Base-by-base conservation (phyloP, 2,797 vertebrate species). In the Rhodeus uyekii region DNA sequence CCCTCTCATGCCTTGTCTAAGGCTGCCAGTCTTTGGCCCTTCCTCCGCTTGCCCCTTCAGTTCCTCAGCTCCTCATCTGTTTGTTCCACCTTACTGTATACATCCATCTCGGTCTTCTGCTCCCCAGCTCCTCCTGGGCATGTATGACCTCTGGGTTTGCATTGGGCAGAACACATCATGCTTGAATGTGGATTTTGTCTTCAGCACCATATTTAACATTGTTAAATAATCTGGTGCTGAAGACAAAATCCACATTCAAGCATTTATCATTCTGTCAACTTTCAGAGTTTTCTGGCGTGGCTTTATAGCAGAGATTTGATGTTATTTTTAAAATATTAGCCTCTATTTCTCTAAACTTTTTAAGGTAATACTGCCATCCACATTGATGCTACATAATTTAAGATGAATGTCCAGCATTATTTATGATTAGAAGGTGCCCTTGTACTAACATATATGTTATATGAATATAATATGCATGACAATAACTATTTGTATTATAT, bases 221-320 rank as follows among this genome's bases (percentile, higher is more conserved):
- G 12, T 55, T 68, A 79, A 64, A 24, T 78, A 50, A 50, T 67
- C 61, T 78, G 36, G 9, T 38, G n/a, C 76, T 55, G 32, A 78
- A 55, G 18, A 14, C 42, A 68, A 64, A 67, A 38, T 65, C 76
- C 22, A 65, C 61, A 65, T 50, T 64, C 6, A 78, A 78, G 50
- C 48, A 78, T 78, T 27, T 29, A 34, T 39, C 34, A 53, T 32
- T 77, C 60, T 38, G 44, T 32, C 19, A 14, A 14, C 46, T n/a
- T 36, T 53, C 1, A 5, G 9, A 48, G 12, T 16, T 53, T 73
- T 73, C 22, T 34, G 18, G 63, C 46, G 29, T 78, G 29, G 16
- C 34, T 78, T 78, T 27, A 39, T 36, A 67, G 24, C n/a, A 39
- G 10, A 53, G 1, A 55, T 55, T 58, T 79, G 1, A 38, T 77